Evolutionary conservation across 1,140 invertebrate species (phyloP), one percentile per base, ranked within the genome.

Genomic region (Eubasilissa regina): DNA sequence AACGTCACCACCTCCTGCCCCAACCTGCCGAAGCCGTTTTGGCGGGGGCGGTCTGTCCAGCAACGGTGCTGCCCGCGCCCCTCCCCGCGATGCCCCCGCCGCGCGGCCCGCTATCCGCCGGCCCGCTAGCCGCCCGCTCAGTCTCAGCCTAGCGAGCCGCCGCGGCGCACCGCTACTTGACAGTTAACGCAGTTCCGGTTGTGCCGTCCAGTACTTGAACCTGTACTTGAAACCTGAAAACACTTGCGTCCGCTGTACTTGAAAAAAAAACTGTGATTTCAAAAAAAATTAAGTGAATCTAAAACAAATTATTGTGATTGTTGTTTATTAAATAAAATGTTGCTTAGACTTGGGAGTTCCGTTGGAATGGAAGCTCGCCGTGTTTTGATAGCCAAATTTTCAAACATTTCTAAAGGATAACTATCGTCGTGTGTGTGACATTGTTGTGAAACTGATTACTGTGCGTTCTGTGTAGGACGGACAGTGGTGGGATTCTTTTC

Each of bases 101-200:
- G 21, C 72, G 8, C 53, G 73, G 13, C 45, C 60, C 75, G 75
- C 60, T 75, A 21, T 4, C 47, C 43, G 73, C 35, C 17, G 25
- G 45, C 47, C 68, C 45, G 45, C 66, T 51, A n/a, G 25, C 51
- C 51, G 19, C 43, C 43, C 64, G 85, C 87, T 86, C 85, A 84
- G 82, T 86, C 85, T 85, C 84, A 87, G 86, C 86, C 87, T 86
- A 86, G 87, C 85, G 86, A 84, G 85, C 85, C 86, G 86, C 87
- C 87, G 86, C 85, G 86, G 87, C 86, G 86, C 87, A 87, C 87
- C 84, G 84, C 62, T 66, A 66, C 62, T 15, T 12, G 13, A 64
- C 60, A 35, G 12, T 43, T 43, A 66, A 8, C 62, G 44, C 19
- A 62, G 35, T 66, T 66, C 62, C 62, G 62, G 62, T 66, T 43